A percentile compares a stretch with the other conserved stretches of the same genome.
Conservation (phyloP, 2,888 invertebrate species). For the Oscheius sp. region DNA sequence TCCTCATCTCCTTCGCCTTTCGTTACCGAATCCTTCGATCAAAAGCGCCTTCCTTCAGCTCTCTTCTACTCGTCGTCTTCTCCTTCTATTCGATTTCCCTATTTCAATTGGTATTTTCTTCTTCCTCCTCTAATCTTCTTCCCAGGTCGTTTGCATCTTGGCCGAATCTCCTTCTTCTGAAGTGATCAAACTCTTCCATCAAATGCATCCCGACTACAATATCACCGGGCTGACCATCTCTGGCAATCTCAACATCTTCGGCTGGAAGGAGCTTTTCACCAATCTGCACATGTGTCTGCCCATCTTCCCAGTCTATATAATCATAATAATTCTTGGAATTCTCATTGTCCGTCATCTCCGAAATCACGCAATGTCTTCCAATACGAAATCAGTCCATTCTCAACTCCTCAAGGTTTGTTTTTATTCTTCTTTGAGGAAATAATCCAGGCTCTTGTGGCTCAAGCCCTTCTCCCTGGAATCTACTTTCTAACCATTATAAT, state of each 20-base stretch:
- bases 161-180: neutral
- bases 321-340: conserved; percentile 34
- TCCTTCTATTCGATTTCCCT: neutral
- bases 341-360: neutral
- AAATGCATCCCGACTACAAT: conserved; percentile 30
- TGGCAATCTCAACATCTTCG: conserved; percentile 15
- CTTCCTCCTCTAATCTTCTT: neutral
- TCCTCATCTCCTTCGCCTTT: neutral
- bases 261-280: conserved; percentile 29
- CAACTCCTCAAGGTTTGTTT: neutral
- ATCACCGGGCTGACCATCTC: conserved; percentile 32
- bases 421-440: too few relatives aligned
- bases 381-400: neutral
- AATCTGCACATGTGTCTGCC: conserved; percentile 43
- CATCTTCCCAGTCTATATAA: conserved; percentile 38
- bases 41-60: neutral
- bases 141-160: neutral
- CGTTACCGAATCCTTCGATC: neutral
- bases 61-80: neutral
- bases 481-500: neutral
- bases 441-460: neutral
- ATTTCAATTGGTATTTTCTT: neutral
- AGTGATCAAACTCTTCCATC: neutral
- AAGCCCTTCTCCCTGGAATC: neutral
- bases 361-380: neutral